Percentiles rank a stretch among this genome's conserved stretches.
Evolutionary conservation across 1,140 invertebrate species (phyloP).

Genomic region (Polypedilum vanderplanki): DNA sequence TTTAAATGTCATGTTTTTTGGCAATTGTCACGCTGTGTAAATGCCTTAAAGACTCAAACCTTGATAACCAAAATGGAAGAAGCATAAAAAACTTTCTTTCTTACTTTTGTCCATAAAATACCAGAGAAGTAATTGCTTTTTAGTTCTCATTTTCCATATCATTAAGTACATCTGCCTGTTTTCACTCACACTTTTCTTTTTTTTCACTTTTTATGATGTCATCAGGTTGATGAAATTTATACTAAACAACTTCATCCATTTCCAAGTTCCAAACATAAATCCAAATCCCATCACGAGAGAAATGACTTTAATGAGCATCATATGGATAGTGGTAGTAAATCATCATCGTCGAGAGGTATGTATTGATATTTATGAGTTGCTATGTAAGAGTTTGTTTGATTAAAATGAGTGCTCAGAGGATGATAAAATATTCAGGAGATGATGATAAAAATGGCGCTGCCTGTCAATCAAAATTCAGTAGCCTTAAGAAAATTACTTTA

Average conservation of each 20-base stretch:
- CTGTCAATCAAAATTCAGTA: too few species aligned
- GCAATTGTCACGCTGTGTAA: constrained; percentile 5
- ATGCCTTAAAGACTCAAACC: neutral
- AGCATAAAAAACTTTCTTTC: too few species aligned
- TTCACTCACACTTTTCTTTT: neutral
- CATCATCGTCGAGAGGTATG: constrained; percentile 13
- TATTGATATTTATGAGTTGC: too few species aligned
- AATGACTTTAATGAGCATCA: constrained; percentile 27
- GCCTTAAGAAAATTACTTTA: too few species aligned
- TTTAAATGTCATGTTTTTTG: neutral
- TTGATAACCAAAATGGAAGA: too few species aligned
- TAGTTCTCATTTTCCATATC: neutral
- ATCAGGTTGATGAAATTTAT: constrained; percentile 26
- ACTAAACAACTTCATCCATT: constrained; percentile 7
- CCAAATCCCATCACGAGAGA: constrained; percentile 25
- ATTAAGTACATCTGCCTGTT: neutral
- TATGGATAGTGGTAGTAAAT: neutral
- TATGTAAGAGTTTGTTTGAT: too few species aligned
- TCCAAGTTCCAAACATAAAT: constrained; percentile 11
- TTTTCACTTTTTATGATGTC: neutral
- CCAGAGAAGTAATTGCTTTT: too few species aligned
- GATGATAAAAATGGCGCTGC: too few species aligned
- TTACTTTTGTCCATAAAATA: too few species aligned
- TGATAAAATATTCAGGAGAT: too few species aligned
- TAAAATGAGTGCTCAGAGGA: too few species aligned